Evolutionary conservation across 2,113 vertebrate species (phyloP).

Genomic region (Hippocampus abdominalis): DNA sequence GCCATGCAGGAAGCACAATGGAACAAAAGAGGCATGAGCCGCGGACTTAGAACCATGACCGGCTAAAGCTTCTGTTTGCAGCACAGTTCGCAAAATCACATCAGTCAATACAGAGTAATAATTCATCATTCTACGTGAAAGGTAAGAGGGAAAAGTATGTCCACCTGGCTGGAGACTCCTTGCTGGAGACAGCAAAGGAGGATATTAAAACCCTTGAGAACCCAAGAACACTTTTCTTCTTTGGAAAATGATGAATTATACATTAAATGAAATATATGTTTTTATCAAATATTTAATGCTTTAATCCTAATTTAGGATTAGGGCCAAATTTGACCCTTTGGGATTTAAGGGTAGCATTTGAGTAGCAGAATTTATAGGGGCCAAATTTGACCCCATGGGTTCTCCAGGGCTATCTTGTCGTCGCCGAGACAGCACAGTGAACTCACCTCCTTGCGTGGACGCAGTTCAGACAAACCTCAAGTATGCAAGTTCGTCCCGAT

Average conservation of each 20-base stretch:
- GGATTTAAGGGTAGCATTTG: too few relatives aligned
- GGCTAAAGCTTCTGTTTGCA: constrained; percentile 33
- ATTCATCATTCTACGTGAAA: not conserved
- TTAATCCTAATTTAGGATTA: too few relatives aligned
- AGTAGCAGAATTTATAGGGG: too few relatives aligned
- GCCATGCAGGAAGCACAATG: constrained; percentile 64
- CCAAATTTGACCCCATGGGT: too few relatives aligned
- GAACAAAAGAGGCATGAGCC: constrained; percentile 62
- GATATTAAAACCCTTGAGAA: too few relatives aligned
- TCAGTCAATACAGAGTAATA: not conserved
- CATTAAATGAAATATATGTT: too few relatives aligned
- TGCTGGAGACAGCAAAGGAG: not conserved
- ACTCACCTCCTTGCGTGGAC: constrained; percentile 6
- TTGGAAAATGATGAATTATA: too few relatives aligned
- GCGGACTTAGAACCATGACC: constrained; percentile 48
- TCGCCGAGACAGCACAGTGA: not conserved
- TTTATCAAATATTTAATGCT: too few relatives aligned
- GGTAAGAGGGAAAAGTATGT: not conserved
- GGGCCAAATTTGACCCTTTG: too few relatives aligned
- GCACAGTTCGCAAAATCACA: constrained; percentile 10
- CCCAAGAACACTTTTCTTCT: too few relatives aligned
- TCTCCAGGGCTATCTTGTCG: too few relatives aligned
- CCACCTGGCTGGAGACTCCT: not conserved
- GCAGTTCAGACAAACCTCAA: not conserved
- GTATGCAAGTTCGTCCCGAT: constrained; percentile 11